Evolutionary conservation across 2,797 vertebrate species (phyloP).

Genomic region (Hemitrygon akajei): DNA sequence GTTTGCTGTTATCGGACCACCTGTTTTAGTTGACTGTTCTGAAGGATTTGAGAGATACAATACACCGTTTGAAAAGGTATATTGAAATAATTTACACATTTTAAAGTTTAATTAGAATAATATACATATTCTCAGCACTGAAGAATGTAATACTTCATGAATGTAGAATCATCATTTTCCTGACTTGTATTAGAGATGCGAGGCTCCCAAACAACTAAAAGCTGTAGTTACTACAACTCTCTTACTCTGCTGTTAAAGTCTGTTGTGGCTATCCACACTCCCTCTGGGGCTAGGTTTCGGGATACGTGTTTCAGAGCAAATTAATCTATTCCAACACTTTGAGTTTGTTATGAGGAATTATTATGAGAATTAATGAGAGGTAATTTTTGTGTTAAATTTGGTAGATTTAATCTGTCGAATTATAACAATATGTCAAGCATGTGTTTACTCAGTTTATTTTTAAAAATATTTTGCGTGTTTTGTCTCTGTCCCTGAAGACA

Average conservation of each 20-base stretch:
- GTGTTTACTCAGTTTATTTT: neutral
- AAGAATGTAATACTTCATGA: neutral
- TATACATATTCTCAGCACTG: neutral
- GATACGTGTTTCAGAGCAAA: neutral
- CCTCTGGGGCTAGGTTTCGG: neutral
- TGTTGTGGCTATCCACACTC: neutral
- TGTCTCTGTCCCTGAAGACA: neutral
- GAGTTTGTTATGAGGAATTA: neutral
- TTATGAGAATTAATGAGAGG: neutral
- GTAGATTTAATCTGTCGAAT: neutral
- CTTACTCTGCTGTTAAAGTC: neutral
- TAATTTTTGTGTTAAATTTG: no score
- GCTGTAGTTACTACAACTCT: neutral
- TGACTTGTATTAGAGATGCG: neutral
- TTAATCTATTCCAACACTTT: neutral
- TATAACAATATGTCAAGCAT: neutral
- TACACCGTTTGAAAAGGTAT: neutral
- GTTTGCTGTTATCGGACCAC: neutral
- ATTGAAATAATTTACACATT: neutral
- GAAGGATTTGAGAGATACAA: neutral
- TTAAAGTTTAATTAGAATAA: neutral
- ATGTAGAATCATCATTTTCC: neutral
- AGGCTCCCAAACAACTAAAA: neutral
- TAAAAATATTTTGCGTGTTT: neutral
- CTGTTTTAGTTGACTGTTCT: neutral